Evolutionary conservation across 2,113 vertebrate species (phyloP), one percentile per base, ranked within the genome.

Genomic region (Nothocercus nigrocapillus): DNA sequence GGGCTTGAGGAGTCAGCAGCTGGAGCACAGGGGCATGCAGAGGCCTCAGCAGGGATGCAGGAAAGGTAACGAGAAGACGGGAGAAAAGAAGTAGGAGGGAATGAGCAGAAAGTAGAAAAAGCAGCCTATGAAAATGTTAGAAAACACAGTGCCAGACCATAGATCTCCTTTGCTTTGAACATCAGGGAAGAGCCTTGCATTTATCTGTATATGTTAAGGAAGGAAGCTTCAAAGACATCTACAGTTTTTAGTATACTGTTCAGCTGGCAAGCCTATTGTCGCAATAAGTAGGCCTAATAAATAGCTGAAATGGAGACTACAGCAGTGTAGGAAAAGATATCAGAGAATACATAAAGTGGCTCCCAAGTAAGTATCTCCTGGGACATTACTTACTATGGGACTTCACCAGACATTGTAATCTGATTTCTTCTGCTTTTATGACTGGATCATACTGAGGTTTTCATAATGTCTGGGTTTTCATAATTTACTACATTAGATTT

Each of bases 351-450:
- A 38, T 1, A 75, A 67, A 54, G 38, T 13, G 64, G 51, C 62
- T 15, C 14, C 45, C 19, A 4, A 0, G 20, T 22, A 4, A 0
- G 20, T 22, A 9, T 24, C 32, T 30, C 56, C n/a, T 51, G n/a
- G 34, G 17, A 40, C 36, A 61, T 82, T 28, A 36, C 38, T 73
- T 78, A 42, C 21, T 24, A 18, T 20, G 81, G 53, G 30, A 19
- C 67, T 85, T 63, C 51, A 85, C 38, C 18, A 76, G 40, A 22
- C 28, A 19, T 32, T 42, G 38, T 59, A 32, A 68, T 90, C 21
- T 61, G 59, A 61, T 51, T 34, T 76, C 24, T 85, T 82, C 67
- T 85, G 59, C 21, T 83, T 82, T 88, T 80, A 34, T 66, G 34
- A 62, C 49, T 38, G 3, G 3, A 79, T 73, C 13, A 49, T 7